Conservation (phyloP, 2,113 vertebrate genomes). For the Syrmaticus mikado region DNA sequence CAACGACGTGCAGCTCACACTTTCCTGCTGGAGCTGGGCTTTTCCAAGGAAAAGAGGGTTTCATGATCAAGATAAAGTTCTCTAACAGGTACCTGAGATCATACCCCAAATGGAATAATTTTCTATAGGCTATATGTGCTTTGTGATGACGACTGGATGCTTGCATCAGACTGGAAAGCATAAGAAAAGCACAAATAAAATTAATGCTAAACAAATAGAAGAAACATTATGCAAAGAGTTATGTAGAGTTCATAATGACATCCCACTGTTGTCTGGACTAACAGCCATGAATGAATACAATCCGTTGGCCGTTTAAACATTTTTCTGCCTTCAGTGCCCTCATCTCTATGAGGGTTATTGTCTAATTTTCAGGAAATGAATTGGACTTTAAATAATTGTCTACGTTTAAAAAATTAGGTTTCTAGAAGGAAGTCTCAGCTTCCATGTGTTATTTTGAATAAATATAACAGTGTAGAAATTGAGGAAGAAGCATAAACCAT, state of each 20-base stretch:
- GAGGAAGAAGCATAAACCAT: neutral
- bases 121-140: neutral
- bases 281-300: neutral
- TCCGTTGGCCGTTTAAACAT: neutral
- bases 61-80: neutral
- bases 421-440: neutral
- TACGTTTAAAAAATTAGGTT: neutral
- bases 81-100: neutral
- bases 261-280: neutral
- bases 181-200: neutral
- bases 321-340: neutral
- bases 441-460: neutral
- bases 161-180: neutral
- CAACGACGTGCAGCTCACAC: neutral
- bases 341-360: neutral
- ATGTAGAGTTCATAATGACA: neutral
- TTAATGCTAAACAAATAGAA: neutral
- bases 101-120: neutral
- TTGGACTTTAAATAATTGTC: neutral
- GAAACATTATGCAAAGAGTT: neutral
- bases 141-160: neutral
- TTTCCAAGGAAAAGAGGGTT: neutral
- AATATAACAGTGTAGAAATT: neutral
- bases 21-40: neutral
- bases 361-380: neutral